These are phyloP conservation scores for Cephalopterus ornatus DNA, from an alignment of 2,113 vertebrate species.

Conservation along the genomic window DNA sequence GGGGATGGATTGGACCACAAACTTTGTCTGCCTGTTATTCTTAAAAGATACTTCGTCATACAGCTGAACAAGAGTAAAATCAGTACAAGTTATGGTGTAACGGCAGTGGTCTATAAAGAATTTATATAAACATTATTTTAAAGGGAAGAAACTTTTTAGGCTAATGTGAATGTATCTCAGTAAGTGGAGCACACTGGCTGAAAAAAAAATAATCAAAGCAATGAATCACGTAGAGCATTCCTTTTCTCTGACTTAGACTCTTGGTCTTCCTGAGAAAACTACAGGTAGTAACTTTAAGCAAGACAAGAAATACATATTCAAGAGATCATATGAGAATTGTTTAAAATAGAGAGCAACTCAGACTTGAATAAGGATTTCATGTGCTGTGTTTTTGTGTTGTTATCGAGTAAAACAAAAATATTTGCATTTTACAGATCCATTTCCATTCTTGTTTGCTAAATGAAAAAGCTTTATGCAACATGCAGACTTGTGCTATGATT, in stretches of 20 bases:
- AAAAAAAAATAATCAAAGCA: not conserved
- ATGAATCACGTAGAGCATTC: not conserved
- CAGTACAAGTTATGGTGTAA: not conserved
- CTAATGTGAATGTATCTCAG: not conserved
- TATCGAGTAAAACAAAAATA: not conserved
- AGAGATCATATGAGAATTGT: not conserved
- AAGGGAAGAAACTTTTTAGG: not conserved
- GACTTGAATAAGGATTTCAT: not conserved
- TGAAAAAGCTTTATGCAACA: not conserved
- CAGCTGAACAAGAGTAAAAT: not conserved
- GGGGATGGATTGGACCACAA: not conserved
- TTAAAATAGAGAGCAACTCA: not conserved
- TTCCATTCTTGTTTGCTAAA: not conserved
- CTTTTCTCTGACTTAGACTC: not conserved
- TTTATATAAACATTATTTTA: not conserved
- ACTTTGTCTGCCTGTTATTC: not conserved
- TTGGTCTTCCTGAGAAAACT: not conserved
- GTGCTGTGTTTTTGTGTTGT: not conserved
- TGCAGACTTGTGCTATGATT: not conserved
- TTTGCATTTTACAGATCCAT: constrained; percentile 18
- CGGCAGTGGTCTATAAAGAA: not conserved
- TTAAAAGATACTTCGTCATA: not conserved
- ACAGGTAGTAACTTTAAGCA: not conserved
- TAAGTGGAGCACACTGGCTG: not conserved
- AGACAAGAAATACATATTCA: not conserved